Conservation (phyloP, 2,888 invertebrate species). For the Protophormia terraenovae region DNA sequence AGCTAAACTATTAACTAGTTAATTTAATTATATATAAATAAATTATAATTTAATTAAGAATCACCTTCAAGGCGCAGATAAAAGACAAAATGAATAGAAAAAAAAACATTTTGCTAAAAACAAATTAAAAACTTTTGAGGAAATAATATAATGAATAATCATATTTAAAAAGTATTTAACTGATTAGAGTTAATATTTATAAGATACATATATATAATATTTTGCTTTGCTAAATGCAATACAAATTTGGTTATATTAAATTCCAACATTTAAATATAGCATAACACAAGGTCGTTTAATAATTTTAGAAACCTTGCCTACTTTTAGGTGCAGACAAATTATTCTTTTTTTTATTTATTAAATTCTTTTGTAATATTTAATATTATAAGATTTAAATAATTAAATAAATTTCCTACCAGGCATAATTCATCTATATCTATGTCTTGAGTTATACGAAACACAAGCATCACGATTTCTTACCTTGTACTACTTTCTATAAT, state of each 20-base stretch:
- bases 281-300: too few relatives aligned
- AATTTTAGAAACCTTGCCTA: too few relatives aligned
- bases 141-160: too few relatives aligned
- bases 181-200: too few relatives aligned
- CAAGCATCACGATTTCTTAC: conserved; percentile 29
- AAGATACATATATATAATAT: neutral
- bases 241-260: too few relatives aligned
- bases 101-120: neutral
- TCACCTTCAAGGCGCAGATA: neutral
- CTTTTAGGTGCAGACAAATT: too few relatives aligned
- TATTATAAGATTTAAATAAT: neutral
- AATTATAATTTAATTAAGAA: conserved; percentile 1
- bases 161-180: too few relatives aligned
- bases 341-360: too few relatives aligned
- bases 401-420: neutral
- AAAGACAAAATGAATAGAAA: neutral
- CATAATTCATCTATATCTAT: neutral
- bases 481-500: neutral
- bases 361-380: neutral
- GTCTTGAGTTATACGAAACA: neutral
- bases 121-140: neutral
- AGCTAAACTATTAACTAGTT: neutral
- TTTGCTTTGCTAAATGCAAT: too few relatives aligned
- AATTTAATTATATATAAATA: neutral
- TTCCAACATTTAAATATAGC: too few relatives aligned